phyloP scores from a whole-genome alignment of 1,140 invertebrate species.

The Euwallacea similis region DNA sequence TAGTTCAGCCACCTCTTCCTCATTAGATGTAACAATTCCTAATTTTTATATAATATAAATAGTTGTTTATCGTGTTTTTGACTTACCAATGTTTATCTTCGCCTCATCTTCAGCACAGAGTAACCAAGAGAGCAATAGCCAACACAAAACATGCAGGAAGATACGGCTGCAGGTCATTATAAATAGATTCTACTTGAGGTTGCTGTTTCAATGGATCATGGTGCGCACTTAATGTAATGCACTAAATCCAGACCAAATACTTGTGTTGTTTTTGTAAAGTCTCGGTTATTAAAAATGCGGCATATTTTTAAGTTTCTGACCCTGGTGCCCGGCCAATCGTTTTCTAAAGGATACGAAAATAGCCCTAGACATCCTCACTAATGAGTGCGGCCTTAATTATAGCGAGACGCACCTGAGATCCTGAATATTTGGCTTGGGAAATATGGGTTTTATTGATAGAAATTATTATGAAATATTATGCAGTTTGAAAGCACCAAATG shows the following conservation, averaged over 20 bases:
- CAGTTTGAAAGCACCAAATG: too few species aligned
- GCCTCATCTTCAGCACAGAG: neutral
- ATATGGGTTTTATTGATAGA: too few species aligned
- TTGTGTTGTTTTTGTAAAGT: neutral
- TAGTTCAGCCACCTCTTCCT: neutral
- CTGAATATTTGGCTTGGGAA: too few species aligned
- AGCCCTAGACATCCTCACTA: neutral
- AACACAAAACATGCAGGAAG: neutral
- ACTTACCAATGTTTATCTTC: neutral
- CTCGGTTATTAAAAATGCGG: neutral
- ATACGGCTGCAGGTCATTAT: neutral
- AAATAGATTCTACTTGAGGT: neutral
- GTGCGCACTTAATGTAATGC: neutral
- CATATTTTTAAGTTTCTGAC: neutral
- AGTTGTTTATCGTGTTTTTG: neutral
- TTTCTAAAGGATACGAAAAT: slow-evolving; percentile 1
- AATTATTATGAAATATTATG: too few species aligned
- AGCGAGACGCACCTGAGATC: neutral
- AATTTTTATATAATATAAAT: neutral
- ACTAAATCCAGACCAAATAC: too few species aligned
- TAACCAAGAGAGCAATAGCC: neutral
- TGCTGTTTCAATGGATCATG: neutral
- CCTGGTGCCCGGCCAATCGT: neutral
- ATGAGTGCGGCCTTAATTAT: neutral
- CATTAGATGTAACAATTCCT: neutral